Evolutionary conservation across 1,140 invertebrate species (phyloP).

Genomic region (Temnothorax nylanderi): DNA sequence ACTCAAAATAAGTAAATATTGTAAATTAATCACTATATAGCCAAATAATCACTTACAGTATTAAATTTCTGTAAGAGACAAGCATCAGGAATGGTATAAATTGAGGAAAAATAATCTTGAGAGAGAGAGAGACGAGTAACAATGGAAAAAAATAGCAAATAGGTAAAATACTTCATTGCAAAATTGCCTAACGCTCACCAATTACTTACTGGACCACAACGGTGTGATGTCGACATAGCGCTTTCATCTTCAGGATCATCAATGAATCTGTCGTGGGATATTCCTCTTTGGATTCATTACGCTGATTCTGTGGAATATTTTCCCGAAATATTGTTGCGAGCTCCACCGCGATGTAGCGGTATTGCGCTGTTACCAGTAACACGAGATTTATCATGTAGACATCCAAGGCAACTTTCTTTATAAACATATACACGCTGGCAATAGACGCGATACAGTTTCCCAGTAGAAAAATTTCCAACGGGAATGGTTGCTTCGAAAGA

Average conservation of each 20-base stretch:
- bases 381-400: conserved; percentile 33
- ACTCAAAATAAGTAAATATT: too few relatives aligned
- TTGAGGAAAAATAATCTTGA: background rate
- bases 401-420: conserved; percentile 28
- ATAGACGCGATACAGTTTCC: conserved; percentile 8
- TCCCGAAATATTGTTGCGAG: conserved; percentile 20
- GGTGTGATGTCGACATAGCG: conserved; percentile 12
- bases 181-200: background rate
- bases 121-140: background rate
- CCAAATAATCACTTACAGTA: too few relatives aligned
- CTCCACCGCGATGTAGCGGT: conserved; percentile 7
- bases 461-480: conserved; percentile 8
- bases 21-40: too few relatives aligned
- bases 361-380: conserved; percentile 27
- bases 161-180: background rate
- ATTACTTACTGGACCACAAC: conserved; percentile 37
- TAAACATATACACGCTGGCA: conserved; percentile 33
- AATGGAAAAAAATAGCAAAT: background rate
- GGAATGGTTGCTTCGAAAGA: conserved; percentile 18
- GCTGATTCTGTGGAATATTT: background rate
- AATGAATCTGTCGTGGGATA: background rate
- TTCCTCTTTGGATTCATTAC: background rate
- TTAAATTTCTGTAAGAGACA: background rate
- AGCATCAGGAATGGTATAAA: too few relatives aligned
- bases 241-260: background rate